Base-by-base conservation (phyloP, 2,113 vertebrate genomes). In the Mesoclemmys tuberculata region DNA sequence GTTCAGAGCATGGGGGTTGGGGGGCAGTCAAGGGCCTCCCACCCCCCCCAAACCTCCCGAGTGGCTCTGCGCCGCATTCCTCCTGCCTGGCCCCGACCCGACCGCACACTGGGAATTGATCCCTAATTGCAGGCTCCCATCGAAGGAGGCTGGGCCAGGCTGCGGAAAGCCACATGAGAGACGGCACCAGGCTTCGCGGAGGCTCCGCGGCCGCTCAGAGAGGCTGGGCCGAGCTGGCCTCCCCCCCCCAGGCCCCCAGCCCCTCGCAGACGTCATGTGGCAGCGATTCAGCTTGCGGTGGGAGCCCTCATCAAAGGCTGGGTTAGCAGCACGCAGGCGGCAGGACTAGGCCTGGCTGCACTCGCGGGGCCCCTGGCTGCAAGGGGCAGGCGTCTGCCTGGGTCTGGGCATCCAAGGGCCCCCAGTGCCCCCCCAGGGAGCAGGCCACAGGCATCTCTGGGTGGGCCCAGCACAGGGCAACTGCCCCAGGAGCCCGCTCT, bases 41-140 rank as follows among this genome's bases (percentile, higher is more conserved):
- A 71, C 75, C 44, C 18, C 29, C 41, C 41, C 71, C 55, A 27
- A n/a, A n/a, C 44, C 85, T 46, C 38, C 24, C n/a, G 49, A 64
- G 29, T 5, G 55, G 27, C 83, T 84, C 91, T 55, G 54, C 55
- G 75, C 41, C 48, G 56, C 85, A 88, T 49, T 64, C 38, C 85
- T 64, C 83, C 81, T 79, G 80, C 74, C 81, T 58, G 38, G 78
- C 84, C 85, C 80, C 80, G 14, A 38, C 74, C 64, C 49, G 71
- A 68, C 71, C 91, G 74, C 91, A 92, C 29, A 29, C 90, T 83
- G 90, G 82, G 85, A 83, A 87, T 48, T 85, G 90, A 79, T 92
- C 90, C 90, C 90, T 92, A 92, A 92, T 92, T 92, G 90, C 90
- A 92, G 90, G 80, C 90, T 92, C 85, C 91, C 83, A 48, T 12